Evolutionary conservation across 2,888 invertebrate species (phyloP).

Genomic region (Ophion slaviceki): DNA sequence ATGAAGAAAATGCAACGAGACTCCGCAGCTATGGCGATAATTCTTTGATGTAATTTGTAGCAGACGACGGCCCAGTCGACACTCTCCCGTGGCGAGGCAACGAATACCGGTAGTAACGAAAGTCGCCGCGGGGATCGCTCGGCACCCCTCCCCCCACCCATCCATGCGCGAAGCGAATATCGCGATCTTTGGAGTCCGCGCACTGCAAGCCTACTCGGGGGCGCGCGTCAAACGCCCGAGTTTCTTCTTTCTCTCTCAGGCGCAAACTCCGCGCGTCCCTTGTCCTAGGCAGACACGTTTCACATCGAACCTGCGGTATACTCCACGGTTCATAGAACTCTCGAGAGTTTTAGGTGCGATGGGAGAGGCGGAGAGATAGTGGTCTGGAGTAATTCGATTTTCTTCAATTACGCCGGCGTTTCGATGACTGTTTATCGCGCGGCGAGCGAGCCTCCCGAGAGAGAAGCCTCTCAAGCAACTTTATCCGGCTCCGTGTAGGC

Average conservation of each 20-base stretch:
- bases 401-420: constrained; percentile 52
- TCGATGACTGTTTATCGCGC: constrained; percentile 47
- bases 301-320: constrained; percentile 44
- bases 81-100: neutral
- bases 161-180: constrained; percentile 14
- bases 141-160: neutral
- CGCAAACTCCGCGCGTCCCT: constrained; percentile 11
- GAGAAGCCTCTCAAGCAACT: neutral
- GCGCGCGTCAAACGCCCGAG: constrained; percentile 47
- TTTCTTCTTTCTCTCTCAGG: neutral
- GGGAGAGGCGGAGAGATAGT: constrained; percentile 20
- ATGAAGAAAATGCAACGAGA: neutral
- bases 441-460: constrained; percentile 8
- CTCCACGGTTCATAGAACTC: constrained; percentile 59
- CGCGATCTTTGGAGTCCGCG: constrained; percentile 14
- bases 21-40: neutral
- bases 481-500: neutral
- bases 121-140: constrained; percentile 20
- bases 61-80: constrained; percentile 25
- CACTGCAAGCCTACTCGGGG: constrained; percentile 5
- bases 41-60: constrained; percentile 15
- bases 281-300: neutral
- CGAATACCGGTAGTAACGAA: constrained; percentile 15
- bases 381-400: constrained; percentile 56
- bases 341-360: constrained; percentile 6